phyloP scores from a whole-genome alignment of 2,888 invertebrate species.

The Dryococelus australis region DNA sequence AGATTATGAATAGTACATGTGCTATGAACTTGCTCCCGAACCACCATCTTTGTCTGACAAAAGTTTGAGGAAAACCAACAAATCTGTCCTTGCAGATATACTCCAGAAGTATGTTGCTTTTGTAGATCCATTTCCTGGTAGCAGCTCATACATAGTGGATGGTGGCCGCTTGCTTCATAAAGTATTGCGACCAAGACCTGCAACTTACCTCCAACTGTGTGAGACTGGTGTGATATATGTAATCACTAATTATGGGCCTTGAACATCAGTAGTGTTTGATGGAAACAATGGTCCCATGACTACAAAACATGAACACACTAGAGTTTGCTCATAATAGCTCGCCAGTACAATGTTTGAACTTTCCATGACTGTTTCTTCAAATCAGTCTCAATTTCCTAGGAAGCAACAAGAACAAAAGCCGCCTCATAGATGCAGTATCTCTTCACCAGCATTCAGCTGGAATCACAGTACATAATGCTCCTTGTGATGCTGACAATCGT shows the following conservation, averaged over 20 bases:
- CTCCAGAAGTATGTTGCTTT: background rate
- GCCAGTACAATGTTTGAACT: slow-evolving; percentile 17
- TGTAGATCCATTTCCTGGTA: background rate
- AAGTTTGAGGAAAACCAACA: slow-evolving; percentile 20
- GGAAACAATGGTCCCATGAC: background rate
- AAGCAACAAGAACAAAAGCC: slow-evolving; percentile 17
- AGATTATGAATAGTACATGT: background rate
- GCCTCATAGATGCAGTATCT: slow-evolving; percentile 3
- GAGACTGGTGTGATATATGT: no score
- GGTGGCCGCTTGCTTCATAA: slow-evolving; percentile 1
- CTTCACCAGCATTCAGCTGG: background rate
- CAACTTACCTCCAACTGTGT: background rate
- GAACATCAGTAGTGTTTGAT: background rate
- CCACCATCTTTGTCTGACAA: background rate
- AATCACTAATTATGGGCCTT: background rate
- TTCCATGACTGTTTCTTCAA: background rate
- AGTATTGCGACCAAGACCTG: slow-evolving; percentile 7
- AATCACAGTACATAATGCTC: slow-evolving; percentile 33
- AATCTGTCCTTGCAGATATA: slow-evolving; percentile 22
- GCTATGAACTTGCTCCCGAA: slow-evolving; percentile 6
- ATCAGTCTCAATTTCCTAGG: slow-evolving; percentile 17
- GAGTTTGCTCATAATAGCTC: background rate
- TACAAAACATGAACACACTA: slow-evolving; percentile 16
- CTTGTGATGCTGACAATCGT: slow-evolving; percentile 46
- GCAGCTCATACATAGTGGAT: slow-evolving; percentile 23